A percentile compares a stretch with the other conserved stretches of the same genome.
Conservation (phyloP, 2,797 vertebrate genomes). For the Melanotaenia nigrans region DNA sequence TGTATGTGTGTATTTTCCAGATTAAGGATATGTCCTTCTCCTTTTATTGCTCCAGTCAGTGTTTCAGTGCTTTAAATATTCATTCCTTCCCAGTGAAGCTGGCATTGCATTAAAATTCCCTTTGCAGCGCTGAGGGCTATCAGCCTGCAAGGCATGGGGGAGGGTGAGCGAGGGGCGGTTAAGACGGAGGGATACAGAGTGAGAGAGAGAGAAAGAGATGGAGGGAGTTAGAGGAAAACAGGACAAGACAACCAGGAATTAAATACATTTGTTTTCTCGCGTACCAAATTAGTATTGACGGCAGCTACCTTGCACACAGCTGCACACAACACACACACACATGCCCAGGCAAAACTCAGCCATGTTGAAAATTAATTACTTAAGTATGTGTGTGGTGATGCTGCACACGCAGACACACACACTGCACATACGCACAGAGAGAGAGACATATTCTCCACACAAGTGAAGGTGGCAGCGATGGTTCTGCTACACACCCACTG, state of each 20-base stretch:
- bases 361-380: slow-evolving; percentile 83
- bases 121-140: slow-evolving; percentile 71
- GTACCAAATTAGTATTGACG: slow-evolving; percentile 80
- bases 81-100: slow-evolving; percentile 61
- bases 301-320: slow-evolving; percentile 57
- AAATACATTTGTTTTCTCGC: slow-evolving; percentile 83
- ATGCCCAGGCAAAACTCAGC: slow-evolving; percentile 56
- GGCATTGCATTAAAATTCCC: slow-evolving; percentile 73
- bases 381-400: slow-evolving; percentile 62
- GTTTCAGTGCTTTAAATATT: slow-evolving; percentile 73
- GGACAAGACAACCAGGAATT: slow-evolving; percentile 78
- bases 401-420: slow-evolving; percentile 23
- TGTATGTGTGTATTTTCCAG: slow-evolving; percentile 19
- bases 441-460: slow-evolving; percentile 31
- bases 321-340: slow-evolving; percentile 28
- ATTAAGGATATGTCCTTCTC: slow-evolving; percentile 55
- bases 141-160: slow-evolving; percentile 38
- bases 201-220: not conserved
- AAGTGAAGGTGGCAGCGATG: slow-evolving; percentile 46
- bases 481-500: slow-evolving; percentile 31
- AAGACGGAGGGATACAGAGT: not conserved
- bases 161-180: not conserved
- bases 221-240: slow-evolving; percentile 44
- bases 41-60: slow-evolving; percentile 61
- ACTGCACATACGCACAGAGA: not conserved